A percentile compares a stretch with the other conserved stretches of the same genome.
Conservation (phyloP, 2,113 vertebrate species). For the Urocynchramus pylzowi region DNA sequence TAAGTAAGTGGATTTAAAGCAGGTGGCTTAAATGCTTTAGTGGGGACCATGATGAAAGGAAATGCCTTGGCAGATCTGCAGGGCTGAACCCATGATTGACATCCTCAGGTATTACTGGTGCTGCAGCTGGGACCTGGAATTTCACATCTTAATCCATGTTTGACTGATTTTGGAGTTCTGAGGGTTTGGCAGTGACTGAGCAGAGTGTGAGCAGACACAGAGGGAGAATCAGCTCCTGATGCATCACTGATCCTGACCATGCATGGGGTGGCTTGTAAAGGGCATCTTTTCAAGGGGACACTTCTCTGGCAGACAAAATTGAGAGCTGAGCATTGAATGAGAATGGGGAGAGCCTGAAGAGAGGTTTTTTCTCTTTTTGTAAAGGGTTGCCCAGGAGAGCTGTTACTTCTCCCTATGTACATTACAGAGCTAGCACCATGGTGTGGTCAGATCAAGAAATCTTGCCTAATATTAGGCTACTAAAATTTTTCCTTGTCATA, state of each 20-base stretch:
- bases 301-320: neutral
- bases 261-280: neutral
- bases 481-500: neutral
- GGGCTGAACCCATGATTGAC: neutral
- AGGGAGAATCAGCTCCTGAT: neutral
- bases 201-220: neutral
- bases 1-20: slow-evolving; percentile 8
- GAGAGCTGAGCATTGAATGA: neutral
- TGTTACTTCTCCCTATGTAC: neutral
- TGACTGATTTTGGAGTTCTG: neutral
- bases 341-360: neutral
- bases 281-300: neutral
- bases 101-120: neutral
- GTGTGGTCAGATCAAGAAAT: neutral
- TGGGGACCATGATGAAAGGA: neutral
- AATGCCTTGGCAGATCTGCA: neutral
- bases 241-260: neutral
- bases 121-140: neutral
- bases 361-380: neutral
- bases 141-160: neutral
- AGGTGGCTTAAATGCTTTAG: slow-evolving; percentile 5
- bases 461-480: neutral
- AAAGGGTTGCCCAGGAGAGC: neutral
- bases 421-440: neutral
- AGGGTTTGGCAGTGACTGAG: neutral